These are phyloP conservation scores for Germaria angustata DNA, from an alignment of 2,888 invertebrate species.

Conservation along the genomic window DNA sequence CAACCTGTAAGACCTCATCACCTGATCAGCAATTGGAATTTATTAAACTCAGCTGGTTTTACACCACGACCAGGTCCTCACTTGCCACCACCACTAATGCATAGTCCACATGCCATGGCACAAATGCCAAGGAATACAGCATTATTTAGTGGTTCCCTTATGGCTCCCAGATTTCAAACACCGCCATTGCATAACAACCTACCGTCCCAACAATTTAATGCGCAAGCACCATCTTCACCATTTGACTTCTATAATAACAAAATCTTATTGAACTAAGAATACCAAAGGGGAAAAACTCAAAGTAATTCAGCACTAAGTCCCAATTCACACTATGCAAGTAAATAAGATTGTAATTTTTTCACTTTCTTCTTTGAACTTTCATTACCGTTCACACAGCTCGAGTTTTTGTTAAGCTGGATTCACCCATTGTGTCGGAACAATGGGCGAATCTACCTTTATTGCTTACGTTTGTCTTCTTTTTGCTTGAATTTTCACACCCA, in stretches of 20 bases:
- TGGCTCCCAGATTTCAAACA: slow-evolving; percentile 57
- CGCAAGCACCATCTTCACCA: slow-evolving; percentile 64
- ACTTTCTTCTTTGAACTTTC: too few species aligned
- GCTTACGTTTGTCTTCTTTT: too few species aligned
- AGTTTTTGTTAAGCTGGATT: too few species aligned
- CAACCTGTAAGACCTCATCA: slow-evolving; percentile 65
- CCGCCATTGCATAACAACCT: slow-evolving; percentile 58
- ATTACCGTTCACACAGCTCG: too few species aligned
- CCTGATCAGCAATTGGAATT: slow-evolving; percentile 60
- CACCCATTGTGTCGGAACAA: too few species aligned
- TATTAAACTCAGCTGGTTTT: slow-evolving; percentile 67
- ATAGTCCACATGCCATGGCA: slow-evolving; percentile 64
- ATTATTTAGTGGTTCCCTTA: slow-evolving; percentile 51
- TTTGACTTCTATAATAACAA: slow-evolving; percentile 68
- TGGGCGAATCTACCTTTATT: too few species aligned
- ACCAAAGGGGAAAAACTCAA: not conserved
- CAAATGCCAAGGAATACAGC: slow-evolving; percentile 57
- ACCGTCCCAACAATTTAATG: slow-evolving; percentile 64
- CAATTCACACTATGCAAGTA: too few species aligned
- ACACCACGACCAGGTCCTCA: slow-evolving; percentile 33
- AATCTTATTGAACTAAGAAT: slow-evolving; percentile 72
- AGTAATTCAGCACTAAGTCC: slow-evolving; percentile 17
- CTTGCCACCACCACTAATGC: slow-evolving; percentile 63
- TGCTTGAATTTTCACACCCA: too few species aligned
- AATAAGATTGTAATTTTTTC: too few species aligned